A percentile compares a stretch with the other conserved stretches of the same genome.
These are phyloP conservation scores for Pithys albifrons DNA, from an alignment of 2,113 vertebrate genomes.

Conservation along the genomic window DNA sequence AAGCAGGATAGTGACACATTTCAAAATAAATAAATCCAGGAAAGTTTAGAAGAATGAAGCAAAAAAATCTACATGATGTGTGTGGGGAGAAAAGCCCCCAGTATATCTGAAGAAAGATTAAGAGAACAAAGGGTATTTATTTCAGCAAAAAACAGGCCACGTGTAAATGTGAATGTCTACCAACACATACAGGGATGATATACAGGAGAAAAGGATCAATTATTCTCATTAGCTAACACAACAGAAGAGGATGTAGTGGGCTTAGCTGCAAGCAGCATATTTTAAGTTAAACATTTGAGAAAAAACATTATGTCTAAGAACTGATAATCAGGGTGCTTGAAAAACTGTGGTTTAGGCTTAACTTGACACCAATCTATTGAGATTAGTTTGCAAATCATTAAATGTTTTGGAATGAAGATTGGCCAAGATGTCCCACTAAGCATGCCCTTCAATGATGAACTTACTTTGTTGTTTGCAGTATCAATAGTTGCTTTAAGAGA, in stretches of 20 bases:
- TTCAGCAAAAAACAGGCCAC: neutral
- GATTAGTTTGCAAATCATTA: neutral
- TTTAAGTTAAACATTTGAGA: constrained; percentile 2
- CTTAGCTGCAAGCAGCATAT: neutral
- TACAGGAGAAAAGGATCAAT: neutral
- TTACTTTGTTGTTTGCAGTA: neutral
- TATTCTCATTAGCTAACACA: constrained; percentile 44
- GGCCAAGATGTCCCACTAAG: neutral
- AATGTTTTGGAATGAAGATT: neutral
- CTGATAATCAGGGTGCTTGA: neutral
- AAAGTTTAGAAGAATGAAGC: neutral
- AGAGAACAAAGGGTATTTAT: neutral
- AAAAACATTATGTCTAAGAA: neutral
- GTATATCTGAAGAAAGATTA: neutral
- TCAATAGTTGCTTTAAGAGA: neutral
- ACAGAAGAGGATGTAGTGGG: neutral
- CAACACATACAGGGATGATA: neutral
- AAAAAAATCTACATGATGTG: neutral
- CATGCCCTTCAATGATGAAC: neutral
- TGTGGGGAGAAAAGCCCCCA: fast-evolving
- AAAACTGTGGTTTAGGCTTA: neutral
- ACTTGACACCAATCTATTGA: neutral
- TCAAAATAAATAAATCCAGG: neutral
- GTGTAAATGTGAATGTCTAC: neutral
- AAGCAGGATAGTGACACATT: neutral